A percentile compares a stretch with the other conserved stretches of the same genome.
Evolutionary conservation across 2,888 invertebrate genomes (phyloP).

Genomic region (Mythimna impura): DNA sequence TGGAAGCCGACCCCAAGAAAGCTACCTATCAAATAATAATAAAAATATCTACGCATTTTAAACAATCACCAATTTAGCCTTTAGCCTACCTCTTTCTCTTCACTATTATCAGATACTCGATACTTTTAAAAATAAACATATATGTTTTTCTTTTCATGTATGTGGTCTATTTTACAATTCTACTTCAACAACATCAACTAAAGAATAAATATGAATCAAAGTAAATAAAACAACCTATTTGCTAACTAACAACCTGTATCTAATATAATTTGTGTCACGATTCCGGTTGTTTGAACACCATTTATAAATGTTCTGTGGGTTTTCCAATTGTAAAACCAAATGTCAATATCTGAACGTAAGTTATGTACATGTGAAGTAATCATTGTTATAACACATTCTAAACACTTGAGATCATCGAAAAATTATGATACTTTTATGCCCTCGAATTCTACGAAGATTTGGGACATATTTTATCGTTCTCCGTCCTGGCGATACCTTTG

Average conservation of each 20-base stretch:
- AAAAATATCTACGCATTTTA: no score
- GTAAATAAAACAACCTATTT: slow-evolving; percentile 16
- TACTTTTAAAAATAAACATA: neutral
- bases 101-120: neutral
- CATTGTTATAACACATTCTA: neutral
- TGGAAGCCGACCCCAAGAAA: neutral
- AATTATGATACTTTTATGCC: no score
- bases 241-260: slow-evolving; percentile 27
- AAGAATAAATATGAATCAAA: neutral
- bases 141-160: neutral
- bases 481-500: no score
- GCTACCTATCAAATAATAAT: neutral
- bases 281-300: slow-evolving; percentile 23
- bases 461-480: no score
- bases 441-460: no score
- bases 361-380: neutral
- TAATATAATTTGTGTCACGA: slow-evolving; percentile 45
- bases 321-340: slow-evolving; percentile 20
- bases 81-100: no score
- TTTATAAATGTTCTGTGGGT: slow-evolving; percentile 2
- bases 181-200: neutral
- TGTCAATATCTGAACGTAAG: slow-evolving; percentile 31
- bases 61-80: no score
- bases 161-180: neutral
- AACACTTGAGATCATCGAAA: no score